Conservation (phyloP, 2,797 vertebrate genomes). For the Myoxocephalus aenaeus region DNA sequence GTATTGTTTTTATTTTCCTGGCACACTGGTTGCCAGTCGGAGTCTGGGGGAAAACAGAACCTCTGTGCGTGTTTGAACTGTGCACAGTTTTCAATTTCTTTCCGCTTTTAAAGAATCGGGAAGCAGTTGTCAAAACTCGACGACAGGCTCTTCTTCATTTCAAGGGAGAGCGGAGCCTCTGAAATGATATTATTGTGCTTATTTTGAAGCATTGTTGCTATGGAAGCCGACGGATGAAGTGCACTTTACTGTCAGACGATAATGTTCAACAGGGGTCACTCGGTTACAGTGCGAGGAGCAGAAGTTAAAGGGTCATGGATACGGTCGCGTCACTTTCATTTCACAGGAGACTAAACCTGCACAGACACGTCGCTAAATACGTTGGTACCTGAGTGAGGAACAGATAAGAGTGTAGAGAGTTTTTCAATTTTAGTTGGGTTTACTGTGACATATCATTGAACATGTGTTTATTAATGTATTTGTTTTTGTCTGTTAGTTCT, state of each 20-base stretch:
- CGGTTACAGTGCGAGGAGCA: conserved; percentile 30
- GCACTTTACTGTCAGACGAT: conserved; percentile 85
- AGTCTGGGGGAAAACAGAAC: conserved; percentile 4
- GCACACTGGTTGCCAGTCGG: conserved; percentile 25
- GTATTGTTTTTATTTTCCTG: conserved; percentile 29
- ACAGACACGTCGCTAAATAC: conserved; percentile 52
- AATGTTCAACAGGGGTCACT: conserved; percentile 52
- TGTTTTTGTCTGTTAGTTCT: conserved; percentile 21
- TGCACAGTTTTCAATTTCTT: conserved; percentile 21
- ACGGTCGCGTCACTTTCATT: conserved; percentile 38
- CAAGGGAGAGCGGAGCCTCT: conserved; percentile 54
- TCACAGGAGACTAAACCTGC: conserved; percentile 31
- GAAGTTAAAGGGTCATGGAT: conserved; percentile 22
- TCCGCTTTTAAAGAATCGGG: conserved; percentile 34
- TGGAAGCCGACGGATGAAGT: conserved; percentile 76
- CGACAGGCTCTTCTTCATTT: conserved; percentile 53
- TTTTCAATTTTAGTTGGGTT: conserved; percentile 18
- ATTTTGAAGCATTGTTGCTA: conserved; percentile 78
- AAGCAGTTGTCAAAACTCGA: conserved; percentile 42
- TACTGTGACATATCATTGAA: conserved; percentile 41
- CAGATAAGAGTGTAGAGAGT: neutral
- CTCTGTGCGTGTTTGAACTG: conserved; percentile 36
- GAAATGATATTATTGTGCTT: conserved; percentile 69
- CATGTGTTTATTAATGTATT: conserved; percentile 22
- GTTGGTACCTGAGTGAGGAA: conserved; percentile 9